A percentile compares a stretch with the other conserved stretches of the same genome.
Evolutionary conservation across 2,113 vertebrate species (phyloP).

Genomic region (Siniperca knerii): DNA sequence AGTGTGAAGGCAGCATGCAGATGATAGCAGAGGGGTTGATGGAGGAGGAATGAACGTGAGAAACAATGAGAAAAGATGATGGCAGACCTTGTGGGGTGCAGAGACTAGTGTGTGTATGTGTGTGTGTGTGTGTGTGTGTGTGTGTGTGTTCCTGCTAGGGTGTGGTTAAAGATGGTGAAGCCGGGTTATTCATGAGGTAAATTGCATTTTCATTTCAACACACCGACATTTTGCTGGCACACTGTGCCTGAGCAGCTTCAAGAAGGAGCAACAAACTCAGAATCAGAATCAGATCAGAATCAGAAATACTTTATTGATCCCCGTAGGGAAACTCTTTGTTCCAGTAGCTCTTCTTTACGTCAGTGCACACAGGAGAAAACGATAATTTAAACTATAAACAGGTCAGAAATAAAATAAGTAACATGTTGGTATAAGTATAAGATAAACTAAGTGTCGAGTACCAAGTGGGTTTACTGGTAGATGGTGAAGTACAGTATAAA

Average conservation of each 20-base stretch:
- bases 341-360: too few relatives aligned
- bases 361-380: too few relatives aligned
- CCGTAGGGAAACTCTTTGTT: too few relatives aligned
- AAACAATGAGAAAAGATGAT: slow-evolving; percentile 48
- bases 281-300: too few relatives aligned
- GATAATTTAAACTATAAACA: too few relatives aligned
- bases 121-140: slow-evolving; percentile 12
- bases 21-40: slow-evolving; percentile 34
- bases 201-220: slow-evolving; percentile 14
- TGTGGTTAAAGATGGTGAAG: slow-evolving; percentile 4
- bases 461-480: too few relatives aligned
- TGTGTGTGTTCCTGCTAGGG: not conserved
- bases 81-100: not conserved
- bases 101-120: not conserved
- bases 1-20: slow-evolving; percentile 49
- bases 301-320: too few relatives aligned
- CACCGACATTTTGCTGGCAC: slow-evolving; percentile 8
- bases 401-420: too few relatives aligned
- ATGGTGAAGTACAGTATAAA: too few relatives aligned
- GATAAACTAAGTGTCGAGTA: too few relatives aligned
- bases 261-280: not conserved
- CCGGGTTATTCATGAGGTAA: slow-evolving; percentile 6
- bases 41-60: slow-evolving; percentile 35
- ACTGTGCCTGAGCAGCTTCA: slow-evolving; percentile 2
- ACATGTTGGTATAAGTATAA: too few relatives aligned